Conservation (phyloP, 2,888 invertebrate species). For the Andrena marginata region DNA sequence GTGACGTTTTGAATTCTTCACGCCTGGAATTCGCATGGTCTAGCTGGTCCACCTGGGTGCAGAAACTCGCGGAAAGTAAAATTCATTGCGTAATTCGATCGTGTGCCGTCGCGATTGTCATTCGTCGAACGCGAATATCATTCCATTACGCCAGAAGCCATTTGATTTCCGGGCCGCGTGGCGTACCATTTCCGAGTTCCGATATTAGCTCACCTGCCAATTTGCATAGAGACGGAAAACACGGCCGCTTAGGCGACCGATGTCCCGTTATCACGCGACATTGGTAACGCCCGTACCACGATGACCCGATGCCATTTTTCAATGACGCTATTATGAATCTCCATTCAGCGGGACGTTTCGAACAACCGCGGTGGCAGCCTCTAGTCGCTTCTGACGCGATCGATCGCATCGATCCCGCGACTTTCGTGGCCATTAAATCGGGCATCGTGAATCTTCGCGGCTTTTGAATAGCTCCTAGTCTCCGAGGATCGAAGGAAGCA, state of each 20-base stretch:
- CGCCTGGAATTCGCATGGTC: no score
- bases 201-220: constrained; percentile 72
- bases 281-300: constrained; percentile 54
- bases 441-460: neutral
- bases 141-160: constrained; percentile 58
- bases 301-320: constrained; percentile 54
- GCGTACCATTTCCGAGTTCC: constrained; percentile 74
- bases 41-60: no score
- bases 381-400: constrained; percentile 2
- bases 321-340: constrained; percentile 40
- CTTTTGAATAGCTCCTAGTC: neutral
- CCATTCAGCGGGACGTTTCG: constrained; percentile 15
- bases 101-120: constrained; percentile 42
- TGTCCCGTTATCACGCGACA: constrained; percentile 69
- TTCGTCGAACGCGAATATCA: constrained; percentile 45
- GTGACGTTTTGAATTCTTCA: no score
- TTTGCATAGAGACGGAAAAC: constrained; percentile 75
- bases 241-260: constrained; percentile 60
- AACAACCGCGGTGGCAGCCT: constrained; percentile 13
- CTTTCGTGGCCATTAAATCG: neutral
- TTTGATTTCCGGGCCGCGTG: constrained; percentile 76
- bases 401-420: constrained; percentile 2
- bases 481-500: neutral
- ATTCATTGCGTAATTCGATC: constrained; percentile 4
- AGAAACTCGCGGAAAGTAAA: neutral